Conservation (phyloP, 2,113 vertebrate species). For the Tragelaphus buxtoni region DNA sequence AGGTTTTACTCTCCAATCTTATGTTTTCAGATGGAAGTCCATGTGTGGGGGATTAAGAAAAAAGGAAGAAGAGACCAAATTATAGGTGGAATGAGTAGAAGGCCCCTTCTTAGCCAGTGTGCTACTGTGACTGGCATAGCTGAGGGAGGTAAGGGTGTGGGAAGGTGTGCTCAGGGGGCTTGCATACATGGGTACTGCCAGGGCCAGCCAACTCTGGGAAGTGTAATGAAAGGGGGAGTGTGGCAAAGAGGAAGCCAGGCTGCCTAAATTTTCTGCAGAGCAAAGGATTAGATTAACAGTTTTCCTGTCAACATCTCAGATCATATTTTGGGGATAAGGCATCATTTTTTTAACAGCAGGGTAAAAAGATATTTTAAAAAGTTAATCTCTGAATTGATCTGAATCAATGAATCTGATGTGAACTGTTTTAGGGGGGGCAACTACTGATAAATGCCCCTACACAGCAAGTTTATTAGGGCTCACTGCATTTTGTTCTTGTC, state of each 20-base stretch:
- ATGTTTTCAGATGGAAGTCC: neutral
- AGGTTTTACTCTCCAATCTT: neutral
- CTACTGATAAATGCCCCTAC: neutral
- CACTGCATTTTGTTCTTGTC: constrained; percentile 2
- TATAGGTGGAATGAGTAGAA: neutral
- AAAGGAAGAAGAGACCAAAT: neutral
- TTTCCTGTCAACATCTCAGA: constrained; percentile 49
- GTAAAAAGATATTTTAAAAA: constrained; percentile 64
- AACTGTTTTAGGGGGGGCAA: constrained; percentile 42
- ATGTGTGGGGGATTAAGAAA: fast-evolving
- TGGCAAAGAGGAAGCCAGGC: neutral
- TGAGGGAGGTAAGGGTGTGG: neutral
- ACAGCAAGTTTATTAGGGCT: neutral
- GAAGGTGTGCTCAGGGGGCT: neutral
- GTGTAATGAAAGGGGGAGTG: neutral
- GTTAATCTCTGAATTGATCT: constrained; percentile 13
- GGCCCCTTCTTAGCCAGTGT: neutral
- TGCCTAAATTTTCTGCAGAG: constrained; percentile 52
- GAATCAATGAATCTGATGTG: neutral
- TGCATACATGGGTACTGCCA: neutral
- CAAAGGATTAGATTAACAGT: constrained; percentile 35
- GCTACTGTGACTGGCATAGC: neutral
- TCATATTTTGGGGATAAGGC: constrained; percentile 22
- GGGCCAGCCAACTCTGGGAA: neutral
- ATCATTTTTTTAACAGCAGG: neutral